These are phyloP conservation scores for Erpetoichthys calabaricus DNA, from an alignment of 2,797 vertebrate species.

Conservation along the genomic window DNA sequence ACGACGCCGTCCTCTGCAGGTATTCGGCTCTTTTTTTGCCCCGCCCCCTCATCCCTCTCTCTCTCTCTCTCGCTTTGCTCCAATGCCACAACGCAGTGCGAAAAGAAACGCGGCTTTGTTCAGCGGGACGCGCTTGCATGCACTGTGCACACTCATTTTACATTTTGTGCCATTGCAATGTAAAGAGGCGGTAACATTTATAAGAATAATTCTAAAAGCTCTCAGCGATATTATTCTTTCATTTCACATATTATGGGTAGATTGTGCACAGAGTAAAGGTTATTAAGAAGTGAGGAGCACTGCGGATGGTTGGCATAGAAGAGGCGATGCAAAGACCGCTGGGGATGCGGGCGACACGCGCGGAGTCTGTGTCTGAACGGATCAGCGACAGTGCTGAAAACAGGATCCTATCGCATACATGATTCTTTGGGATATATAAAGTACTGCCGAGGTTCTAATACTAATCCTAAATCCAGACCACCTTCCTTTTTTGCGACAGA, in stretches of 20 bases:
- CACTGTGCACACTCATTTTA: too few relatives aligned
- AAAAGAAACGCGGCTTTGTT: conserved; percentile 8
- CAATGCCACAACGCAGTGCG: neutral
- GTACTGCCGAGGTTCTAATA: neutral
- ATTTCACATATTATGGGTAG: neutral
- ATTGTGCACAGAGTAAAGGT: neutral
- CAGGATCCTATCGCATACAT: neutral
- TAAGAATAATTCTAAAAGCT: too few relatives aligned
- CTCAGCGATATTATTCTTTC: too few relatives aligned
- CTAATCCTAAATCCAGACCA: neutral
- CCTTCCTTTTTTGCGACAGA: neutral
- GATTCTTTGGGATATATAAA: neutral
- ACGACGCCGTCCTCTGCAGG: neutral
- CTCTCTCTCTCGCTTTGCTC: neutral
- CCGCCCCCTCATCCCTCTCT: neutral
- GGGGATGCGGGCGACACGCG: neutral
- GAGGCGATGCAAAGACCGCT: neutral
- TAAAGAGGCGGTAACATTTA: too few relatives aligned
- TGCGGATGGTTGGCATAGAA: neutral
- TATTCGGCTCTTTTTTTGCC: neutral
- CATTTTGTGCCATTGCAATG: too few relatives aligned
- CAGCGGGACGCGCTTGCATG: neutral
- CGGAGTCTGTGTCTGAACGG: neutral
- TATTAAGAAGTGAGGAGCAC: neutral
- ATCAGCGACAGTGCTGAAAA: neutral